Evolutionary conservation across 2,797 vertebrate species (phyloP).

Genomic region (Falco novaeseelandiae): DNA sequence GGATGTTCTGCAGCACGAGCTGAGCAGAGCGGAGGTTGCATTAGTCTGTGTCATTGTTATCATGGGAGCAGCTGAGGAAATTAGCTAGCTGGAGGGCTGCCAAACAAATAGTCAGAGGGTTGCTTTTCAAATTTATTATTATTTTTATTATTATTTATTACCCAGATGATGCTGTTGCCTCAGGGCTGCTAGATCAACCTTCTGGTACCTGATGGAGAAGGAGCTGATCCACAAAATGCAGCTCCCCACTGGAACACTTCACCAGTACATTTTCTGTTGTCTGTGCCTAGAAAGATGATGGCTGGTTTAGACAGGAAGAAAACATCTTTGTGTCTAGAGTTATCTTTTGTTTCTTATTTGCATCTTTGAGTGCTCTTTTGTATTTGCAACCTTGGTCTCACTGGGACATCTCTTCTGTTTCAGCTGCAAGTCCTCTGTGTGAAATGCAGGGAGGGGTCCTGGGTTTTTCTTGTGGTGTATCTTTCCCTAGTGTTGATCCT

Average conservation of each 20-base stretch:
- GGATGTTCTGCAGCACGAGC: conserved; percentile 52
- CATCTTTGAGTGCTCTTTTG: not conserved
- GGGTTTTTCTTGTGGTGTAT: not conserved
- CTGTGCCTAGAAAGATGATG: not conserved
- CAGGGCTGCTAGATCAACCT: conserved; percentile 51
- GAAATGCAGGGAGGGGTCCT: not conserved
- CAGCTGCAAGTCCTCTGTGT: not conserved
- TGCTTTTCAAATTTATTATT: conserved; percentile 59
- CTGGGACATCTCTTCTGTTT: not conserved
- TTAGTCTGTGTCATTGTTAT: conserved; percentile 71
- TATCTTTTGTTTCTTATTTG: not conserved
- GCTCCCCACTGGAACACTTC: not conserved
- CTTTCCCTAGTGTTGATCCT: not conserved
- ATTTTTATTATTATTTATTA: conserved; percentile 72
- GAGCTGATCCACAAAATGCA: conserved; percentile 19
- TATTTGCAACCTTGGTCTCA: not conserved
- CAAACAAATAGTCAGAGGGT: conserved; percentile 42
- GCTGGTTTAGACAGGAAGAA: not conserved
- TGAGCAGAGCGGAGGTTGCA: conserved; percentile 4
- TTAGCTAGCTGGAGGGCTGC: conserved; percentile 37
- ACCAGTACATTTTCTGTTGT: not conserved
- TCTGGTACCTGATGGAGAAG: conserved; percentile 64
- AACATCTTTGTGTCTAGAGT: not conserved
- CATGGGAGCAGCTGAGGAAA: conserved; percentile 65
- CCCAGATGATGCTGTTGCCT: conserved; percentile 64